Conservation (phyloP, 2,888 invertebrate genomes). For the Acanthosepion pharaonis region DNA sequence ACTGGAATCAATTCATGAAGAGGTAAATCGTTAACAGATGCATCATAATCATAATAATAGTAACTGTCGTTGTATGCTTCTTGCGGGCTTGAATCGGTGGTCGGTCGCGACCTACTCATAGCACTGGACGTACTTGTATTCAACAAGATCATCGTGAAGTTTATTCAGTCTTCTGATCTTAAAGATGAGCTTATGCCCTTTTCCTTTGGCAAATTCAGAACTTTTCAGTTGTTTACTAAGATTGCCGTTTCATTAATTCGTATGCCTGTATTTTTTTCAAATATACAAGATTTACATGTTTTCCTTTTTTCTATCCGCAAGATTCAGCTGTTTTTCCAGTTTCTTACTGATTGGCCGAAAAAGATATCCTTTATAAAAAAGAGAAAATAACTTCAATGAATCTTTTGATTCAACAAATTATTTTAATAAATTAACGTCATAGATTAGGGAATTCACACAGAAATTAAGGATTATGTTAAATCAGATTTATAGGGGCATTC, state of each 20-base stretch:
- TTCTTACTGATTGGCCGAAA: neutral
- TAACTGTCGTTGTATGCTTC: slow-evolving; percentile 38
- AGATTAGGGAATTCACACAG: neutral
- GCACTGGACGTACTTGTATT: neutral
- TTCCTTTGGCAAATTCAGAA: neutral
- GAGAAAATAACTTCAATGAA: slow-evolving; percentile 34
- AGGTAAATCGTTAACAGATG: slow-evolving; percentile 70
- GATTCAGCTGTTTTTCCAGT: neutral
- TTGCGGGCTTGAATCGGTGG: neutral
- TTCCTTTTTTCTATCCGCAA: neutral
- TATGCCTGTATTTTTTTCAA: neutral
- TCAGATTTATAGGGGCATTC: neutral
- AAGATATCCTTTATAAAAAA: neutral
- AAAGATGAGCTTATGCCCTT: neutral
- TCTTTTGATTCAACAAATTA: too few relatives aligned
- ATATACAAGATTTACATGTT: neutral
- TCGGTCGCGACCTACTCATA: neutral
- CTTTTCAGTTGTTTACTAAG: neutral
- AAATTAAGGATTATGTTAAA: neutral
- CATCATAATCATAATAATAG: slow-evolving; percentile 76
- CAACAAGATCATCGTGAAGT: neutral
- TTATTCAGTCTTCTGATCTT: neutral
- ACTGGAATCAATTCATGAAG: slow-evolving; percentile 79
- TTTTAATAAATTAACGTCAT: neutral
- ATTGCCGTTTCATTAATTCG: neutral